These are phyloP conservation scores for Oscheius sp. DNA, from an alignment of 2,888 invertebrate species.

Conservation along the genomic window DNA sequence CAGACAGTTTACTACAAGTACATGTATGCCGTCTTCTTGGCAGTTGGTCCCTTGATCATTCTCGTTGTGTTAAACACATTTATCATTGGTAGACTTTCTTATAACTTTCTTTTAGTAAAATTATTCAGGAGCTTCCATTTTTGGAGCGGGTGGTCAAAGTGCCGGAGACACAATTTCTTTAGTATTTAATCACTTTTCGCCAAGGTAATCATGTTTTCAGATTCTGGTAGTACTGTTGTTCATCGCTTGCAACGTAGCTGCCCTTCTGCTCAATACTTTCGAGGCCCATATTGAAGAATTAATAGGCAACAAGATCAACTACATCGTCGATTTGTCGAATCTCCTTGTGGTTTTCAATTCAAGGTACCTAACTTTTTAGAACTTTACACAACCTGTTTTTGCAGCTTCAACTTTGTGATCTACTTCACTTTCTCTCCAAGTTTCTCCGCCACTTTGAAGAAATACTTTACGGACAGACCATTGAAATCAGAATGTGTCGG, in stretches of 20 bases:
- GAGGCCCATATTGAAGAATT: constrained; percentile 60
- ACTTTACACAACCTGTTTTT: constrained; percentile 3
- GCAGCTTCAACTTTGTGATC: constrained; percentile 71
- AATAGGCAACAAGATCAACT: constrained; percentile 66
- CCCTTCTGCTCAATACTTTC: constrained; percentile 71
- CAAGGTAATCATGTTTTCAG: constrained; percentile 40
- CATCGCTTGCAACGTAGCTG: constrained; percentile 71
- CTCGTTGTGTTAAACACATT: constrained; percentile 67
- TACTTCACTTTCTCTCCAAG: constrained; percentile 70
- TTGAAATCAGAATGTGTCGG: constrained; percentile 43
- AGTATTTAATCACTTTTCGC: constrained; percentile 20
- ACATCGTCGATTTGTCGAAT: constrained; percentile 72
- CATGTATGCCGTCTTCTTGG: constrained; percentile 71
- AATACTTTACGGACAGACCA: constrained; percentile 54
- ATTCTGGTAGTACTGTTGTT: constrained; percentile 72
- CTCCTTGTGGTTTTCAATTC: constrained; percentile 73
- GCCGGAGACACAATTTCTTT: constrained; percentile 57
- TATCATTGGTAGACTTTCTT: constrained; percentile 62
- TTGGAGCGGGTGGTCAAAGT: constrained; percentile 45
- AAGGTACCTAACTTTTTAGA: constrained; percentile 41
- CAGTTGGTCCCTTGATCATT: constrained; percentile 69
- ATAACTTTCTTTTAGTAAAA: too few species aligned
- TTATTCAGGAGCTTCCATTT: constrained; percentile 48
- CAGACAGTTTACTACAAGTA: constrained; percentile 67
- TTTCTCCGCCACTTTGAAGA: constrained; percentile 64